Conservation (phyloP, 1,140 invertebrate genomes). For the Phymorhynchus buccinoides region DNA sequence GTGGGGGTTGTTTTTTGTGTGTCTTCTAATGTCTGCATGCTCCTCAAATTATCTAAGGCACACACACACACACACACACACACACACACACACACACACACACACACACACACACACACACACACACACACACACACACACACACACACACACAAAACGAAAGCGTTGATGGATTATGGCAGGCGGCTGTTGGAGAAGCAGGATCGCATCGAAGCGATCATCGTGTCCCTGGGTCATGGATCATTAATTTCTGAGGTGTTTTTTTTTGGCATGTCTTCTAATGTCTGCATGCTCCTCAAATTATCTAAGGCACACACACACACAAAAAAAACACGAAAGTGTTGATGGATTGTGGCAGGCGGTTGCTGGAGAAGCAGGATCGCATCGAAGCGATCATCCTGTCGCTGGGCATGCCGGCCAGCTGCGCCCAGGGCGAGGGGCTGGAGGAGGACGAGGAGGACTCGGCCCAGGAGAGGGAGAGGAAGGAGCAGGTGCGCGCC, state of each 20-base stretch:
- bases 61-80: not conserved
- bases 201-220: constrained; percentile 85
- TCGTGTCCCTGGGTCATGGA: constrained; percentile 80
- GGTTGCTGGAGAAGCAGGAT: constrained; percentile 88
- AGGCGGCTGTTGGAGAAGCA: constrained; percentile 87
- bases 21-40: not conserved
- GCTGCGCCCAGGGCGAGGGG: constrained; percentile 76
- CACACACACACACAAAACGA: not conserved
- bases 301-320: not conserved
- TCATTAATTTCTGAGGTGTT: not conserved
- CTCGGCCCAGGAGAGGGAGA: too few relatives aligned
- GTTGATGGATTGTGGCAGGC: constrained; percentile 53
- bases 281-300: not conserved
- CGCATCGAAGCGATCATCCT: constrained; percentile 85
- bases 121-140: not conserved
- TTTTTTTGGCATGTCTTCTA: not conserved
- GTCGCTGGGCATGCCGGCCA: constrained; percentile 80
- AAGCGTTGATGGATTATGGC: too few relatives aligned
- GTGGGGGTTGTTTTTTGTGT: not conserved
- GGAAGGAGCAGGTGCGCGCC: constrained; percentile 63
- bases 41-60: not conserved
- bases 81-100: not conserved
- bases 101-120: too few relatives aligned
- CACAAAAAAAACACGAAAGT: too few relatives aligned
- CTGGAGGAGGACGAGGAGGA: constrained; percentile 85